Evolutionary conservation across 2,797 vertebrate genomes (phyloP), one percentile per base, ranked within the genome.

Genomic region (Gambelia wislizenii): DNA sequence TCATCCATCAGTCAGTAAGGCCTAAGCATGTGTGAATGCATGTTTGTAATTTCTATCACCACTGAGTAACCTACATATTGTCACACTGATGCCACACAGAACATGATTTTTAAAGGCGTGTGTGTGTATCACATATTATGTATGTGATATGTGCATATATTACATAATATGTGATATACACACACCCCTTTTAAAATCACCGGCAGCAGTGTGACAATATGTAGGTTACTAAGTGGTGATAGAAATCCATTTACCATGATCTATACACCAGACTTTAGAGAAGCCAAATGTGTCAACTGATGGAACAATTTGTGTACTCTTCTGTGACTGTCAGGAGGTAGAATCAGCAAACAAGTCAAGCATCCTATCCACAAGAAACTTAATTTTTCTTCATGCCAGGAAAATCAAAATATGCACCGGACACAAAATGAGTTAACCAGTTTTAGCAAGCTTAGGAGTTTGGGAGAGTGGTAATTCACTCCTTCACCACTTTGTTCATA

Each of bases 311-410:
- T 89, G n/a, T 87, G 5, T 85, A 22, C 64, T 90, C 88, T 83
- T 82, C n/a, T 25, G 69, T 81, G 33, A 27, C 47, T 76, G 36
- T 30, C 16, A 74, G 52, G n/a, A 89, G 67, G 81, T 52, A 49
- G 39, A 81, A 81, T 87, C 67, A 82, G 52, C 67, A 85, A 89
- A 85, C 52, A 64, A 74, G 75, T 81, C n/a, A 69, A 76, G 70
- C 30, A 64, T 93, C 84, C 78, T 89, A 54, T 89, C 87, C 85
- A 85, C 61, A 89, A 83, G 90, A 87, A 0, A 0, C 69, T 90
- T 89, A 81, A 75, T 86, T 94, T 91, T 59, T 5, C 86, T 81
- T 85, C 81, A 83, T 85, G 49, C 81, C 85, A 90, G 72, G 82
- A 92, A 89, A 94, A 91, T 89, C n/a, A 89, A 87, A 87, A 72